These are phyloP conservation scores for Hippocampus zosterae DNA, from an alignment of 2,113 vertebrate species.

Conservation along the genomic window DNA sequence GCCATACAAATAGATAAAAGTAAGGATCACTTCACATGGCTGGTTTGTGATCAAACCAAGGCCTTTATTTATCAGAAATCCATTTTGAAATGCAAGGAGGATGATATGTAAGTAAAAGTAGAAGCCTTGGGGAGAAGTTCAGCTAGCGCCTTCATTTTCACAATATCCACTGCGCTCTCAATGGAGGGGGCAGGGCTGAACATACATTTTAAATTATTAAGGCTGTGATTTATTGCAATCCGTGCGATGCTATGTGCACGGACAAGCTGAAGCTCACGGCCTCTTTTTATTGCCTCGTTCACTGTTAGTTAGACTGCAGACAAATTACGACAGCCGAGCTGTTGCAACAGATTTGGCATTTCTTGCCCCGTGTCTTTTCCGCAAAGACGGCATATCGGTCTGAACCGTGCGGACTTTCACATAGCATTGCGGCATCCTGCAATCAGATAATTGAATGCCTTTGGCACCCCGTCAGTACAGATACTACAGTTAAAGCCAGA, in stretches of 20 bases:
- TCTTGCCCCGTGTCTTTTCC: background rate
- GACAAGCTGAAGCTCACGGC: background rate
- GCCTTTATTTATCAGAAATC: background rate
- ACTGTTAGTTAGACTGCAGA: background rate
- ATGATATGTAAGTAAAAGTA: background rate
- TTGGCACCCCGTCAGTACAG: no score
- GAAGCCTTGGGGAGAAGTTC: background rate
- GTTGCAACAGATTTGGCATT: background rate
- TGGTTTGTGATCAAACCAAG: background rate
- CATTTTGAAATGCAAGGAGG: background rate
- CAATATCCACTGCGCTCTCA: background rate
- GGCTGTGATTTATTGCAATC: conserved; percentile 8
- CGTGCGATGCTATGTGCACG: background rate
- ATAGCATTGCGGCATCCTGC: background rate
- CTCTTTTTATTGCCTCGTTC: background rate
- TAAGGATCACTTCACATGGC: background rate
- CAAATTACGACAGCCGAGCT: background rate
- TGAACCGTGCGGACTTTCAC: background rate
- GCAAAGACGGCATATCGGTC: background rate
- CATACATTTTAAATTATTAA: conserved; percentile 20
- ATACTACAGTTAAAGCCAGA: no score
- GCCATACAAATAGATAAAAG: background rate
- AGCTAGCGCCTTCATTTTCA: background rate
- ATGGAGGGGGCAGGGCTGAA: no score
- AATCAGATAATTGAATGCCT: background rate